Conservation (phyloP, 2,888 invertebrate genomes). For the Agrilus biguttatus region DNA sequence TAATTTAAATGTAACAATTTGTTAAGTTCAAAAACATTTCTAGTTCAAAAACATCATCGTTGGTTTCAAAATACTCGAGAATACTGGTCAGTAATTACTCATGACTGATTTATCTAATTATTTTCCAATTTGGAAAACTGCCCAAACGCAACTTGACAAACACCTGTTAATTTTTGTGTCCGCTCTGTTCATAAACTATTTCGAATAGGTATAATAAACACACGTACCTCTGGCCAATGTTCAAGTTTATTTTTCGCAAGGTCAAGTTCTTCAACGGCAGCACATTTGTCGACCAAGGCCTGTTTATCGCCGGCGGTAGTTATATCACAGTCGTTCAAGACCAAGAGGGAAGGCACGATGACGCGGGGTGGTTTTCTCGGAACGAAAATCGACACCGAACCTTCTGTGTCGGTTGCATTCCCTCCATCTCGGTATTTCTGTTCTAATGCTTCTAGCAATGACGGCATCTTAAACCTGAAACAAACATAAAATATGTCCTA, state of each 20-base stretch:
- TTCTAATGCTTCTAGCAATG: slow-evolving; percentile 78
- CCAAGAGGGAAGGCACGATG: slow-evolving; percentile 68
- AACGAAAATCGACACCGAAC: slow-evolving; percentile 68
- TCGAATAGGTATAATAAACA: background rate
- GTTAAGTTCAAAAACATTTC: no score
- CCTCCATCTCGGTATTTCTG: slow-evolving; percentile 55
- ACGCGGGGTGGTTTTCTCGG: slow-evolving; percentile 65
- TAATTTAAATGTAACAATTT: no score
- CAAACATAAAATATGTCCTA: slow-evolving; percentile 2
- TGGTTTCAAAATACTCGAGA: no score
- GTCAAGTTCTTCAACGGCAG: slow-evolving; percentile 85
- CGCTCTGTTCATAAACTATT: background rate
- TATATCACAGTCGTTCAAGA: slow-evolving; percentile 84
- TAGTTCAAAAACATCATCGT: no score
- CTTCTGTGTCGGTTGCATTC: slow-evolving; percentile 40
- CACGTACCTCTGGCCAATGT: slow-evolving; percentile 69
- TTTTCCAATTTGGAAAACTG: background rate
- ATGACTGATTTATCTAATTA: no score
- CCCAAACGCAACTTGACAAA: background rate
- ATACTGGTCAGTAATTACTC: no score
- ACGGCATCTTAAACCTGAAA: slow-evolving; percentile 52
- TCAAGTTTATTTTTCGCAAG: slow-evolving; percentile 83
- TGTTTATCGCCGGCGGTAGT: slow-evolving; percentile 76
- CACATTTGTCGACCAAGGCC: slow-evolving; percentile 67
- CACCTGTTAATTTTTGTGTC: background rate